Evolutionary conservation across 2,797 vertebrate species (phyloP), one percentile per base, ranked within the genome.

Genomic region (Garrulus glandarius): DNA sequence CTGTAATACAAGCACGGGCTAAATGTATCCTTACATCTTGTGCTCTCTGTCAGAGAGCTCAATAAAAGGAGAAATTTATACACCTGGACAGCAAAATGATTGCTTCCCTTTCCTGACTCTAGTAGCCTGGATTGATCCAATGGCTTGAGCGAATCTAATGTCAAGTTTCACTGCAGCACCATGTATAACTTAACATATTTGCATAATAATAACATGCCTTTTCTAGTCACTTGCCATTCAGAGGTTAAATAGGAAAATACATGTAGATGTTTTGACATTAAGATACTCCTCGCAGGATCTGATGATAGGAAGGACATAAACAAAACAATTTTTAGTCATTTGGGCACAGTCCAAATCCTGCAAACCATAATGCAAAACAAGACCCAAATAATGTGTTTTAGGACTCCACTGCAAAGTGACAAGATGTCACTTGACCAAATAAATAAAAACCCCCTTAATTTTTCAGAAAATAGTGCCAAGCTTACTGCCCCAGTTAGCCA

Each of bases 11-110:
- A 83, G 19, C 36, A 75, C 1, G 6, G 37, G 89, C 57, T 43
- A 88, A 90, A 81, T 37, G 89, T 49, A 72, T 29, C 50, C 27
- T 94, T 75, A 67, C 1, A 75, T 29, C 61, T 91, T 69, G 50
- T 78, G 76, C 50, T 61, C 41, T 81, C 76, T 94, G 89, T 93
- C 95, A 96, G 59, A 75, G 26, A 87, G 4, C 80, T 90, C 78
- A 96, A 95, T 97, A 94, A 95, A 96, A 87, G 36, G 61, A 78
- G 76, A 80, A 96, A 94, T 81, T 95, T 94, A 96, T 75, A 89
- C 71, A 87, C 79, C 61, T 72, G 72, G 21, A 92, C 6, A 29
- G 81, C 32, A 87, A 75, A 64, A 12, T 23, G 7, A 92, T 93
- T 94, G 79, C 55, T 96, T 96, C 92, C 92, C 65, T 94, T 83